phyloP scores from a whole-genome alignment of 64 coral and sea anemone genomes.

The Cladopsammia gracilis region DNA sequence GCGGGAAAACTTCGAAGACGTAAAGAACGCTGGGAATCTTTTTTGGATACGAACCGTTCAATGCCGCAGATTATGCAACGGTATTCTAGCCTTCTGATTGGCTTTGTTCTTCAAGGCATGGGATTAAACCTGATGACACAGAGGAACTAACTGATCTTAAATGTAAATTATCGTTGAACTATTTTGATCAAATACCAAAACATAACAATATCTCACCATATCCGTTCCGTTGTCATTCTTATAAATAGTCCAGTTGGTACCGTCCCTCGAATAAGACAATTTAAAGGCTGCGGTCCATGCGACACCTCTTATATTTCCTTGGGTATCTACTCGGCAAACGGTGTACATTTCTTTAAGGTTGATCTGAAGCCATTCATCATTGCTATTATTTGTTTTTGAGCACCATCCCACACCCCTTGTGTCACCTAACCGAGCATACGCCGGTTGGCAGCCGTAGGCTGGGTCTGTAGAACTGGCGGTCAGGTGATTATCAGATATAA shows the following conservation, averaged over 20 bases:
- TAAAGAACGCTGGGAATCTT: too few relatives aligned
- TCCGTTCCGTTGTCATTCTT: not conserved
- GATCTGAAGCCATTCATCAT: not conserved
- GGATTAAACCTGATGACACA: too few relatives aligned
- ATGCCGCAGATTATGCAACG: too few relatives aligned
- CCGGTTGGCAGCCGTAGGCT: not conserved
- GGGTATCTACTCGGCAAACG: not conserved
- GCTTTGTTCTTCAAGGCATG: too few relatives aligned
- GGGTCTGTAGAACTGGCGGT: not conserved
- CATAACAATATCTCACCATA: not conserved
- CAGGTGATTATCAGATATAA: not conserved
- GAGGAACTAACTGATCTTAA: too few relatives aligned
- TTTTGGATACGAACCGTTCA: too few relatives aligned
- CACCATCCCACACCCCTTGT: not conserved
- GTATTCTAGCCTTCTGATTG: too few relatives aligned
- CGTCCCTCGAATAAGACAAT: not conserved
- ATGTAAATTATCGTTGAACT: too few relatives aligned
- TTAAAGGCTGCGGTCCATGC: not conserved
- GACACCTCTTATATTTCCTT: not conserved
- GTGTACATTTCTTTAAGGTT: not conserved
- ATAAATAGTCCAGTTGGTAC: not conserved
- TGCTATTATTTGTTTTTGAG: not conserved
- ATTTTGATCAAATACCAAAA: too few relatives aligned
- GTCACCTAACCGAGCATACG: not conserved
- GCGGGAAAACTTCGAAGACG: too few relatives aligned